Percentiles rank a stretch among this genome's conserved stretches.
Evolutionary conservation across 2,113 vertebrate species (phyloP).

Genomic region (Mellivora capensis): DNA sequence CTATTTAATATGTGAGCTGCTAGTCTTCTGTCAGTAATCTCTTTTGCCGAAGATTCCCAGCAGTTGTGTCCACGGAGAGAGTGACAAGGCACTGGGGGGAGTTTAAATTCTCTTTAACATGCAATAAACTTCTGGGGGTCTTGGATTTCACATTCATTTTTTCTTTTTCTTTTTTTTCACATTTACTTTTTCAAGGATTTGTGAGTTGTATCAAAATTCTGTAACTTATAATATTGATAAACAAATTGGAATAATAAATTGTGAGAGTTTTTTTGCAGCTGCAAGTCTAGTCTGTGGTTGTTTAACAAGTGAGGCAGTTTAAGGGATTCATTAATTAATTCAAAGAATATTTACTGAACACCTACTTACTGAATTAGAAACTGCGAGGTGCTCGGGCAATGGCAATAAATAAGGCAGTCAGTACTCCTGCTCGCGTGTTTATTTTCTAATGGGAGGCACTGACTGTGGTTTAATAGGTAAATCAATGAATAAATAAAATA

Average conservation of each 20-base stretch:
- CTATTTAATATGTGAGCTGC: background rate
- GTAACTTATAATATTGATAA: background rate
- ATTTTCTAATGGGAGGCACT: background rate
- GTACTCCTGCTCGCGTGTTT: background rate
- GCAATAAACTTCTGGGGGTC: background rate
- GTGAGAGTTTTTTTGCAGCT: background rate
- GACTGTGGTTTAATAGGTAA: background rate
- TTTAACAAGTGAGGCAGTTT: background rate
- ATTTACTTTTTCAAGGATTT: background rate
- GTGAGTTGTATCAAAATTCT: background rate
- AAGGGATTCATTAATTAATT: background rate
- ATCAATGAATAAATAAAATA: background rate
- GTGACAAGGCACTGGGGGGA: background rate
- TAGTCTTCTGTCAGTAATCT: background rate
- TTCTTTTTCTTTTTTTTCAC: background rate
- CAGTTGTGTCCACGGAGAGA: background rate
- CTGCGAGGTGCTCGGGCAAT: background rate
- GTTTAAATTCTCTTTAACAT: background rate
- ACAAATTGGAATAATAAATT: background rate
- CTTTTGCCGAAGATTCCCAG: background rate
- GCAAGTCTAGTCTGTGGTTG: background rate
- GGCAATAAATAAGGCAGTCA: background rate
- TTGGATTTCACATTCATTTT: background rate
- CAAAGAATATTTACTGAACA: background rate
- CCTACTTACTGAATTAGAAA: background rate